Percentiles rank a stretch among this genome's conserved stretches.
These are phyloP conservation scores for Prinia subflava DNA, from an alignment of 2,113 vertebrate genomes.

Conservation along the genomic window DNA sequence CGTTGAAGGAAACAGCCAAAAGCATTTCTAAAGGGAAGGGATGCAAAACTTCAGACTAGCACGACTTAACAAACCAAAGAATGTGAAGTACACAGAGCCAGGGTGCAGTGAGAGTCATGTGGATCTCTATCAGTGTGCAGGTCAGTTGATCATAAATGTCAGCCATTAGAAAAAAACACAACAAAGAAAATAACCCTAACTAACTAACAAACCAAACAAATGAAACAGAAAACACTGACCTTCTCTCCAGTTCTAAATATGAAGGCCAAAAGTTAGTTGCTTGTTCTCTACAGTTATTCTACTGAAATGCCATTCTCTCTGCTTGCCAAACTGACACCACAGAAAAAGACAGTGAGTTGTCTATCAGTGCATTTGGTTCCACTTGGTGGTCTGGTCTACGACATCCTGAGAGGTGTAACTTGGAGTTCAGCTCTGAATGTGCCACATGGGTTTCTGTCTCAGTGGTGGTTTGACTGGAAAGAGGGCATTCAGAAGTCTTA, in stretches of 20 bases:
- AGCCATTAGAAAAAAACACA: neutral
- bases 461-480: neutral
- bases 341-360: neutral
- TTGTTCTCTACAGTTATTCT: neutral
- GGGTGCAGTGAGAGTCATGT: neutral
- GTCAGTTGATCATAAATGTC: neutral
- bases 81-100: neutral
- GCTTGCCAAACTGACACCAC: neutral
- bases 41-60: neutral
- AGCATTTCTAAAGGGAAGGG: neutral
- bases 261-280: neutral
- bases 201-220: neutral
- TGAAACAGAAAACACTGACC: neutral
- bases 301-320: neutral
- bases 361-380: neutral
- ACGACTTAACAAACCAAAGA: neutral
- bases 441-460: neutral
- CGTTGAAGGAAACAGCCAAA: constrained; percentile 23
- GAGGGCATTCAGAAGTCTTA: neutral
- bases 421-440: neutral
- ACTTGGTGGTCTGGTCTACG: neutral
- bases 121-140: neutral
- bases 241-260: neutral
- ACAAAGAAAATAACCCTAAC: neutral
- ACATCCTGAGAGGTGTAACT: neutral